Evolutionary conservation across 2,113 vertebrate species (phyloP), one percentile per base, ranked within the genome.

Genomic region (Lagopus muta): DNA sequence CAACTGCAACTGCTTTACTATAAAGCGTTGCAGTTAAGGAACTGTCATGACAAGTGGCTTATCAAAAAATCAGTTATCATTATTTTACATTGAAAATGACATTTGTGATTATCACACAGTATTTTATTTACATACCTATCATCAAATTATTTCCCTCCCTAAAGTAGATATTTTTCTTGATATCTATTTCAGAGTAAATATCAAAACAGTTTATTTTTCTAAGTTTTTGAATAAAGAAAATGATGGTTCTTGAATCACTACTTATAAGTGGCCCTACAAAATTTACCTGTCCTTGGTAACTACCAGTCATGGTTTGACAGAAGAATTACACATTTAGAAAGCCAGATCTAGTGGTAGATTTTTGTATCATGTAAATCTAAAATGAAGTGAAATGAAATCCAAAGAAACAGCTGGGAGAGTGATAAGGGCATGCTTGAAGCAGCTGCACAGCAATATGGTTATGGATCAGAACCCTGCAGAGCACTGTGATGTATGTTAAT

Each of bases 381-480:
- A 92, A 87, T 79, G 10, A 82, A 92, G 76, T 61, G 43, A 93
- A 92, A 84, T 76, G 10, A 82, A 92, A 88, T 61, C 16, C 18
- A 66, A 30, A 30, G 40, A 85, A 93, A 87, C 18, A 94, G 24
- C 58, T 85, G 74, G 82, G 62, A 65, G 12, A 43, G 38, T 27
- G 38, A 84, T 79, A 58, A 85, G 30, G 91, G 62, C 48, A 73
- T 82, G 64, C 55, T 88, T 27, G 75, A 80, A 94, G 85, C 82
- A 89, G 64, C 54, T 89, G 17, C 69, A 94, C 10, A 4, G 54
- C 54, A 82, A n/a, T 45, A 45, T 61, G 71, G 88, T 89, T 79
- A 86, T 42, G 79, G 71, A 87, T 70, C 62, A 79, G 75, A 92
- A n/a, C 40, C 60, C 45, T 8, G 4, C 54, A 55, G 71, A 82